Evolutionary conservation across 1,140 invertebrate species (phyloP).

Genomic region (Spodoptera frugiperda): DNA sequence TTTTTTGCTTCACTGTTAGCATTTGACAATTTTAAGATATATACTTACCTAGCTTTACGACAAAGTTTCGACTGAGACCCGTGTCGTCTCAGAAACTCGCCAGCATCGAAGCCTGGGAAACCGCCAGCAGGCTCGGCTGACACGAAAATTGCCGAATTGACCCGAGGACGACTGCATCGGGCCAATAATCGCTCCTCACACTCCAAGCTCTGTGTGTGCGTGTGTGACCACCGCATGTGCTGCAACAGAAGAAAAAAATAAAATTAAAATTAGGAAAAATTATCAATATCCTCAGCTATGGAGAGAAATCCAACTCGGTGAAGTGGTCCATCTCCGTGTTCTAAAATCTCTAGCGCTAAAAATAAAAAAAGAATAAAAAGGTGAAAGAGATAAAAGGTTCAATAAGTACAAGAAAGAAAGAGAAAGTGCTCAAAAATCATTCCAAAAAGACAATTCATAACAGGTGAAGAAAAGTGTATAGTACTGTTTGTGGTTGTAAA

Average conservation of each 20-base stretch:
- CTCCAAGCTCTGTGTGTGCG: constrained; percentile 87
- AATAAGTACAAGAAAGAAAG: background rate
- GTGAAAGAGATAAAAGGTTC: background rate
- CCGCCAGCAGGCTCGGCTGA: constrained; percentile 90
- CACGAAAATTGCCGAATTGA: constrained; percentile 92
- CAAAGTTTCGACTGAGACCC: constrained; percentile 92
- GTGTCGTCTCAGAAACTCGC: constrained; percentile 91
- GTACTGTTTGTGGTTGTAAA: background rate
- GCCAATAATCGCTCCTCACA: constrained; percentile 86
- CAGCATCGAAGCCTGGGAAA: constrained; percentile 91
- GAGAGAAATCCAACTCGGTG: background rate
- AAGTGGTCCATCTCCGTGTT: background rate
- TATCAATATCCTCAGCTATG: background rate
- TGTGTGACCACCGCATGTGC: constrained; percentile 90
- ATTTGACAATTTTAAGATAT: background rate
- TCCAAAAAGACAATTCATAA: background rate
- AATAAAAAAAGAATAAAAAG: constrained; percentile 1
- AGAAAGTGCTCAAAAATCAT: constrained; percentile 25
- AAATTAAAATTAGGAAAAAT: background rate
- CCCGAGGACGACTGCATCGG: constrained; percentile 89
- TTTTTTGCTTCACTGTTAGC: too few relatives aligned
- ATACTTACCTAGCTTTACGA: constrained; percentile 89
- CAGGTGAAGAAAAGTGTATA: background rate
- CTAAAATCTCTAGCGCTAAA: constrained; percentile 8
- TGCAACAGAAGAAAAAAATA: constrained; percentile 78